Evolutionary conservation across 2,113 vertebrate species (phyloP), one percentile per base, ranked within the genome.

Genomic region (Seriola quinqueradiata): DNA sequence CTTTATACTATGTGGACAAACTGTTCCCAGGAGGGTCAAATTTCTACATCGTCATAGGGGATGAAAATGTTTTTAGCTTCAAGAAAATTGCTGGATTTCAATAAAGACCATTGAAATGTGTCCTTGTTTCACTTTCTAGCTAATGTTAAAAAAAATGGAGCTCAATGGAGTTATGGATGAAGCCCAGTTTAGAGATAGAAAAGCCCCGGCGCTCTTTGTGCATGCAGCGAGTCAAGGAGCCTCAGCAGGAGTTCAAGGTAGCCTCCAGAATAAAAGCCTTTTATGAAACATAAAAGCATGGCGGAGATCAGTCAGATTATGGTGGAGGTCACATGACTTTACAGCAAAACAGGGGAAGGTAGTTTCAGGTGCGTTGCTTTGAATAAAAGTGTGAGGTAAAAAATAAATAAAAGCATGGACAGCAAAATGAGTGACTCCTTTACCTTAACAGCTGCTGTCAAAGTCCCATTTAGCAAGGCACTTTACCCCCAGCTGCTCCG

Each of bases 241-340:
- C 58, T 74, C 60, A 59, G 66, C 60, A 17, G 34, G 52, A 46
- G 58, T 1, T 52, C 17, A 61, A 38, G 46, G 21, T 28, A 70
- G 16, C 64, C 4, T 10, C 60, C 54, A 77, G 50, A 84, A 82
- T 71, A 80, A 85, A 83, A 75, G 65, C 68, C 54, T 58, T 76
- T 74, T 32, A 65, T 46, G 2, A 64, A 59, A 80, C 81, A 67
- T 71, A 46, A 84, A 70, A 82, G 75, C 23, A 21, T 16, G 2
- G 16, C 42, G 4, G 36, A 76, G 73, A 70, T 48, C 16, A 1
- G 3, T 6, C 13, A 77, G 74, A 75, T 68, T 77, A 42, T 10
- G 32, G 17, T 13, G 46, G 44, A 68, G 48, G 74, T 69, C 68
- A 70, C 32, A 16, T 65, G 63, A 69, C 25, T 13, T 28, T 28